Evolutionary conservation across 92 coral and sea anemone species (phyloP).

Genomic region (Paragorgia papillata): DNA sequence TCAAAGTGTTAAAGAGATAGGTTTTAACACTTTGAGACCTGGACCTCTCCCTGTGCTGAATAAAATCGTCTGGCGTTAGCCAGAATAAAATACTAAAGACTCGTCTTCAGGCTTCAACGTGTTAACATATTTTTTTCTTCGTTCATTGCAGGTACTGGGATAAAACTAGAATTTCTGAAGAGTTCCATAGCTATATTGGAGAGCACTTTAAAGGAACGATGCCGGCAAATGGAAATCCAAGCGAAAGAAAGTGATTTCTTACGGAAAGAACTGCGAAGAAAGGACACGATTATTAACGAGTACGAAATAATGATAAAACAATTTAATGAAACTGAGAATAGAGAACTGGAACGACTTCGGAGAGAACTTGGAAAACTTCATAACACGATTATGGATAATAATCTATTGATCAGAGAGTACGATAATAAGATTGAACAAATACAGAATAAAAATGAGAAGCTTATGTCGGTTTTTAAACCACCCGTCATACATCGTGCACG

Average conservation of each 20-base stretch:
- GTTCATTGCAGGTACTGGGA: slow-evolving; percentile 58
- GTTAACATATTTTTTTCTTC: too few relatives aligned
- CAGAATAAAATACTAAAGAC: too few relatives aligned
- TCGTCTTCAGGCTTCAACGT: too few relatives aligned
- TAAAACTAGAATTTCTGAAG: slow-evolving; percentile 88
- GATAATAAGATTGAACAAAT: slow-evolving; percentile 78
- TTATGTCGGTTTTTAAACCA: slow-evolving; percentile 93
- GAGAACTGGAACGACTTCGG: slow-evolving; percentile 79
- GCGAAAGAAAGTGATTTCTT: slow-evolving; percentile 87
- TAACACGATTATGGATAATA: slow-evolving; percentile 82
- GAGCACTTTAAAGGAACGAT: slow-evolving; percentile 86
- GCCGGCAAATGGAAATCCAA: slow-evolving; percentile 95
- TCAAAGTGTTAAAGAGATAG: too few relatives aligned
- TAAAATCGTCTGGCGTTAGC: too few relatives aligned
- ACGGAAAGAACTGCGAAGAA: slow-evolving; percentile 85
- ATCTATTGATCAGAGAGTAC: slow-evolving; percentile 73
- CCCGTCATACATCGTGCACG: slow-evolving; percentile 83
- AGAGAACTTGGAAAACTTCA: slow-evolving; percentile 75
- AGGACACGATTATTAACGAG: slow-evolving; percentile 89
- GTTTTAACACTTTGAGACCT: too few relatives aligned
- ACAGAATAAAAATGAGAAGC: slow-evolving; percentile 89
- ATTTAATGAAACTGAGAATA: slow-evolving; percentile 87
- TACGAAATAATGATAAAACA: slow-evolving; percentile 88
- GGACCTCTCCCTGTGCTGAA: too few relatives aligned
- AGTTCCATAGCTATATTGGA: slow-evolving; percentile 88